Conservation (phyloP, 2,797 vertebrate species). For the Tauraco hartlaubi region DNA sequence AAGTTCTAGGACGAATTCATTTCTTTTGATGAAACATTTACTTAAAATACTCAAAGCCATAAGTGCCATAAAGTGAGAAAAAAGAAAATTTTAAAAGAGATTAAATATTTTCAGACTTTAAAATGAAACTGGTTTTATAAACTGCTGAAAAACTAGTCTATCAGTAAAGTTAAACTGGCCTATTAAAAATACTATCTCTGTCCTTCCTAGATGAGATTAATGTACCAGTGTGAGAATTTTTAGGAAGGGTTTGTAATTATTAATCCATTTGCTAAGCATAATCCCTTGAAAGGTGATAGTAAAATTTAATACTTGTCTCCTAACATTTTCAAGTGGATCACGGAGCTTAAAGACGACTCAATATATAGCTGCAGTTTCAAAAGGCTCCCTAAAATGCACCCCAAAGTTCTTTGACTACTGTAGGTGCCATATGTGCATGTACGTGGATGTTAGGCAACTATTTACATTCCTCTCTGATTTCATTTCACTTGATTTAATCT, state of each 20-base stretch:
- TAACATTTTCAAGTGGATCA: neutral
- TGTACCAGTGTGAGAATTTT: neutral
- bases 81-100: neutral
- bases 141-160: neutral
- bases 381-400: neutral
- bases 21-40: neutral
- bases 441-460: neutral
- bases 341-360: neutral
- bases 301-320: constrained; percentile 18
- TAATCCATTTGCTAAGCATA: constrained; percentile 20
- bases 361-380: neutral
- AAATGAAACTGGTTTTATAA: constrained; percentile 7
- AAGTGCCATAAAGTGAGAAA: too few species aligned
- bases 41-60: too few species aligned
- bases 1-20: neutral
- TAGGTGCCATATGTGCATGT: accelerated
- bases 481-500: neutral
- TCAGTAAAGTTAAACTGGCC: neutral
- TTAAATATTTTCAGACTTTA: constrained; percentile 11
- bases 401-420: neutral
- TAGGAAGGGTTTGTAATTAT: constrained; percentile 17
- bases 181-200: constrained; percentile 2
- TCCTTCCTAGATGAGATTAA: constrained; percentile 13
- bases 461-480: neutral
- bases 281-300: neutral